A percentile compares a stretch with the other conserved stretches of the same genome.
phyloP scores from a whole-genome alignment of 2,113 vertebrate genomes.

The Rhagologus leucostigma region DNA sequence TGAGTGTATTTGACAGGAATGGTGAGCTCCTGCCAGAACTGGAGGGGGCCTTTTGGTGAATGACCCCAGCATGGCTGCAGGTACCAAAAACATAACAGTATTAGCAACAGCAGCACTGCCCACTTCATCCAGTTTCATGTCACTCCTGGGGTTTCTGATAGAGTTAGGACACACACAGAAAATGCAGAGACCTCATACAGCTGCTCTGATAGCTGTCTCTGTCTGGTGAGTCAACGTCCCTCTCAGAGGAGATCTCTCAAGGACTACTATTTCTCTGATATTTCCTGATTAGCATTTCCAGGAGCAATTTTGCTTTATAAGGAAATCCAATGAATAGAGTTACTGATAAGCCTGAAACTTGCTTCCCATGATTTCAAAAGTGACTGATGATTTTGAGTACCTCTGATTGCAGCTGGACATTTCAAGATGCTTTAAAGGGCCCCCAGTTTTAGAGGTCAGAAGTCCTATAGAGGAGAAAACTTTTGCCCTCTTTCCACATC shows the following conservation, averaged over 20 bases:
- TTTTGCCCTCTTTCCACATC: neutral
- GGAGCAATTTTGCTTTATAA: conserved; percentile 33
- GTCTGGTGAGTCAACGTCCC: neutral
- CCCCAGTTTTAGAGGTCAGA: neutral
- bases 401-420: neutral
- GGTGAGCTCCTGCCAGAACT: neutral
- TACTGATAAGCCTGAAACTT: conserved; percentile 22
- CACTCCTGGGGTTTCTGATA: neutral
- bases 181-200: neutral
- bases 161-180: neutral
- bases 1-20: neutral
- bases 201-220: neutral
- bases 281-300: conserved; percentile 39
- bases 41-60: neutral
- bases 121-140: neutral
- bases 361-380: neutral
- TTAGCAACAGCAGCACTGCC: neutral
- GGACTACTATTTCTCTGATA: conserved; percentile 11
- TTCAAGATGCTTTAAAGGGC: neutral
- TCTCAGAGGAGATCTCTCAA: conserved; percentile 5
- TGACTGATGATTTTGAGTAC: neutral
- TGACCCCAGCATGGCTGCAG: neutral
- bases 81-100: neutral
- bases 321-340: conserved; percentile 8
- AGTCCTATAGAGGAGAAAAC: neutral